Base-by-base conservation (phyloP, 1,140 invertebrate species). In the Brachystomella parvula region DNA sequence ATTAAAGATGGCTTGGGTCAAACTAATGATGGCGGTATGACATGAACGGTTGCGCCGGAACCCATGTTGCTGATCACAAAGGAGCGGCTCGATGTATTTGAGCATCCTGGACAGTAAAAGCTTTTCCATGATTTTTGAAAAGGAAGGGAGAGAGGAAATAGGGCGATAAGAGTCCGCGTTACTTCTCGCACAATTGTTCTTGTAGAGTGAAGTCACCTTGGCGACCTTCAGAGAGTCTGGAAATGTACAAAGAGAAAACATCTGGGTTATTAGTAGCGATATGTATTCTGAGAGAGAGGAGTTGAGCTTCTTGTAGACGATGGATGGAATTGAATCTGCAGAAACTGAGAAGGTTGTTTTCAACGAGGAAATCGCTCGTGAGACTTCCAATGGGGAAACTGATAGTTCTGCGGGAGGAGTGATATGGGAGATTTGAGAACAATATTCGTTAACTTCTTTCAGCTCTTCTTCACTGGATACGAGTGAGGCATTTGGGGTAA, bases 61-160 rank as follows among this genome's bases (percentile, higher is more conserved):
- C 6, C 49, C 49, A 53, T 53, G 49, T 53, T 53, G 49, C 24
- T 53, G 49, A 19, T 15, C 21, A 53, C 49, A 53, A 15, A 53
- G 49, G 6, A 19, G 49, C 6, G 49, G 49, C 6, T 53, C 49
- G 6, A 53, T 53, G 6, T 17, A 26, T 26, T 12, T 12, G 12
- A 19, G 9, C 15, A 53, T 12, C 24, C 21, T 53, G 9, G 6
- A 19, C 12, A 53, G 24, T 19, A 53, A 24, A 12, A 53, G 6
- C 24, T 6, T 53, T 24, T 53, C 49, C 12, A 53, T 17, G 24
- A 53, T 53, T 53, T 53, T 53, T 53, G 21, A 9, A 26, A 53
- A 6, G 3, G 49, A 24, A 12, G 39, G 39, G 9, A 26, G 24
- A 24, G 24, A 53, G 49, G 6, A 53, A 24, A 53, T 53, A 6